Conservation (phyloP, 2,888 invertebrate genomes). For the Clanis bilineata region DNA sequence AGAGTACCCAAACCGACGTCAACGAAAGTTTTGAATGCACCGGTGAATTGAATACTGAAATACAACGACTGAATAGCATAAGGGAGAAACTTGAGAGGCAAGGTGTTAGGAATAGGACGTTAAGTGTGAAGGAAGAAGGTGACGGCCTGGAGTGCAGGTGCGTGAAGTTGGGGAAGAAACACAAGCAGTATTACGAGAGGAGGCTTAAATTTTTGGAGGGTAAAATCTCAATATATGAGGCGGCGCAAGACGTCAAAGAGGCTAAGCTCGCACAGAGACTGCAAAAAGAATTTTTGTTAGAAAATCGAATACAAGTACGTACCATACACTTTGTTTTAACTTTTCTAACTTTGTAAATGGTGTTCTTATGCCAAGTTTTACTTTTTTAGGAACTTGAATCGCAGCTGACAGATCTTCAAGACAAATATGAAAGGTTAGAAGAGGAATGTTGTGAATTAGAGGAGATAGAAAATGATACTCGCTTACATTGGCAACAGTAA, state of each 20-base stretch:
- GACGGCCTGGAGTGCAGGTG: constrained; percentile 76
- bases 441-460: constrained; percentile 89
- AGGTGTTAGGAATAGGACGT: constrained; percentile 76
- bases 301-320: constrained; percentile 72
- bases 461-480: constrained; percentile 89
- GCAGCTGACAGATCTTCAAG: constrained; percentile 81
- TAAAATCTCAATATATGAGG: constrained; percentile 85
- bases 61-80: constrained; percentile 84
- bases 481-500: constrained; percentile 83
- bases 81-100: constrained; percentile 84
- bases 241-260: constrained; percentile 83
- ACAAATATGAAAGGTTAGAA: constrained; percentile 84
- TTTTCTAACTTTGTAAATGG: background rate
- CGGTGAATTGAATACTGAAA: constrained; percentile 83
- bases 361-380: constrained; percentile 11
- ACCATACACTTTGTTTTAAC: constrained; percentile 18
- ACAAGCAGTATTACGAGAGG: constrained; percentile 85
- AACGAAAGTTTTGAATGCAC: constrained; percentile 78
- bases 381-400: constrained; percentile 74
- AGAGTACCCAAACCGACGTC: constrained; percentile 81
- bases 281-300: constrained; percentile 82
- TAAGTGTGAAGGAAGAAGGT: constrained; percentile 65
- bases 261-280: constrained; percentile 84
- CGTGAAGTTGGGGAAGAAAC: constrained; percentile 80
- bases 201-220: constrained; percentile 84